Base-by-base conservation (phyloP, 2,888 invertebrate genomes). In the Hydraecia micacea region DNA sequence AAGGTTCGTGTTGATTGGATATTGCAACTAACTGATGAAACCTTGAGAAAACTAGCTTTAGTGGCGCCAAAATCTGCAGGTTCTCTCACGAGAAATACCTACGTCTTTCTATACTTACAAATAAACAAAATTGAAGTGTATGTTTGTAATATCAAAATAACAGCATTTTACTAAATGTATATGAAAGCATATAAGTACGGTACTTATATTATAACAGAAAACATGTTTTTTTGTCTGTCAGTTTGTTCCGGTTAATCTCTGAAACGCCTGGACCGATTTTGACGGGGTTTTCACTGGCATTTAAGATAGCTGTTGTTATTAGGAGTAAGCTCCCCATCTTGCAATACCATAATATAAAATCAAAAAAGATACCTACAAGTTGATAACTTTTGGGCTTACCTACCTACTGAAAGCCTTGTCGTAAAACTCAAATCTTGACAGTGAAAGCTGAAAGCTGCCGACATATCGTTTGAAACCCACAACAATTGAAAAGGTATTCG, bases 401-500 rank as follows among this genome's bases (percentile, higher is more conserved):
- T 52, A 21, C 52, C 21, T n/a, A 52, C 21, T 76, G 55, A n/a
- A 46, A 36, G 15, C 39, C 36, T 52, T n/a, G 39, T 69, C 9
- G 5, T 36, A 65, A 46, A 13, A 5, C 15, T 46, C 8, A 36
- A 79, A 55, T 25, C 46, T 49, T 58, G 39, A 13, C 28, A 55
- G 75, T 83, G 78, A 81, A 83, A 71, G 66, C 52, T 83, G 83
- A 83, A 77, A 77, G 78, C 36, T 49, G 21, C 15, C n/a, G 11
- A 8, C 32, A 52, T 66, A 49, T 36, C 63, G 75, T 28, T 69
- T 83, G 65, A 83, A 69, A 60, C 83, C 83, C 69, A 83, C 83
- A 65, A 60, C 69, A 69, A 52, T 76, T 83, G 68, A 83, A 83
- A 52, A 69, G 60, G 46, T 63, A 62, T 81, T 81, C 79, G 69